Evolutionary conservation across 2,888 invertebrate genomes (phyloP), one percentile per base, ranked within the genome.

Genomic region (Cremastinae sp.): DNA sequence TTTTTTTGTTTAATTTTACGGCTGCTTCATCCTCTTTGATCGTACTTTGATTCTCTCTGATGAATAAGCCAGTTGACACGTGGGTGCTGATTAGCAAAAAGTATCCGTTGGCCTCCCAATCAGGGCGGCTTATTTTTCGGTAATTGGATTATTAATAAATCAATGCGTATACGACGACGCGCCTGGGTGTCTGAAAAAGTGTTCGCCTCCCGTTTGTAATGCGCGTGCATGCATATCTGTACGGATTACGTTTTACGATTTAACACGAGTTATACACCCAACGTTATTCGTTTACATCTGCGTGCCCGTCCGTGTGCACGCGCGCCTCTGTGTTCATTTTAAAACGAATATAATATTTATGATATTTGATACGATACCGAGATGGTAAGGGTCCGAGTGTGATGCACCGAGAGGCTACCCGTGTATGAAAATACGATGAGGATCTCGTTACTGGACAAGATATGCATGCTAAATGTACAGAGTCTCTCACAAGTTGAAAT

Each of bases 121-220:
- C 35, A 39, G 41, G 28, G 28, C n/a, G 16, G 16, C 64, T 37
- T 41, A 55, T 41, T 45, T 45, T 47, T 9, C 56, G 12, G 14
- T 69, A 76, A 76, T 76, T 76, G 76, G 64, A 64, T 76, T 76
- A 76, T 76, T 76, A 73, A 76, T 76, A 76, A 76, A 76, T 76
- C 76, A 76, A 69, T 69, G 53, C n/a, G n/a, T n/a, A n/a, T 39
- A 10, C 43, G 45, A 16, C 43, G n/a, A 43, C 16, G 61, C 41
- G 18, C 47, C 35, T 35, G 53, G 37, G n/a, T 47, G 28, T 53
- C 41, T 43, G 53, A 41, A 9, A 43, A 53, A 18, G 41, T 53
- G n/a, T 70, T 49, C 39, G 56, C 10, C 58, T 49, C 66, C 16
- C n/a, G 49, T 61, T 53, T 35, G 59, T 39, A 47, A 45, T 16